These are phyloP conservation scores for Argyra leucocephala DNA, from an alignment of 2,888 invertebrate species.

Conservation along the genomic window DNA sequence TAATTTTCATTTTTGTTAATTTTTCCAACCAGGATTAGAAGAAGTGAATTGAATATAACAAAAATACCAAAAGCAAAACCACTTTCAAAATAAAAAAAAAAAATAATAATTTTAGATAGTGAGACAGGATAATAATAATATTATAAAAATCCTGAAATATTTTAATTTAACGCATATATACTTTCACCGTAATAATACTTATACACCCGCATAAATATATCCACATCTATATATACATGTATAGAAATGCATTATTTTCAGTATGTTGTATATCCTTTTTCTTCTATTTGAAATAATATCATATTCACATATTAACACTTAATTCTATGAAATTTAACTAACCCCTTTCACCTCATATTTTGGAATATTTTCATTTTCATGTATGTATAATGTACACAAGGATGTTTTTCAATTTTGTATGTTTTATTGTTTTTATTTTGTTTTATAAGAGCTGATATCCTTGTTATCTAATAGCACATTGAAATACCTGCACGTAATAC, in stretches of 20 bases:
- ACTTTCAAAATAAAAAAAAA: not conserved
- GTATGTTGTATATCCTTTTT: no score
- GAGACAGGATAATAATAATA: conserved; percentile 6
- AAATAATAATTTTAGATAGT: not conserved
- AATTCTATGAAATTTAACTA: no score
- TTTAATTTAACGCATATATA: not conserved
- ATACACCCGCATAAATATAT: no score
- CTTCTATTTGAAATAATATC: not conserved
- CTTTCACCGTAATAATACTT: no score
- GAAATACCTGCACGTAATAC: not conserved
- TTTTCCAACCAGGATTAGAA: no score
- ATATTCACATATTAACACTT: conserved; percentile 1
- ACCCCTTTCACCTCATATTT: not conserved
- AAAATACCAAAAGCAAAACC: not conserved
- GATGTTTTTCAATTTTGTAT: no score
- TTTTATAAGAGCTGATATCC: not conserved
- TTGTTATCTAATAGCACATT: not conserved
- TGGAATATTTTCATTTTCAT: no score
- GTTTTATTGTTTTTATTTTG: not conserved
- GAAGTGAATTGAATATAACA: no score
- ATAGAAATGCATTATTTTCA: no score
- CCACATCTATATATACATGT: no score
- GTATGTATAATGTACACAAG: no score
- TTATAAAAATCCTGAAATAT: not conserved
- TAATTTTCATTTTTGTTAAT: no score